phyloP scores from a whole-genome alignment of 2,113 vertebrate genomes.

The Dicrurus megarhynchus region DNA sequence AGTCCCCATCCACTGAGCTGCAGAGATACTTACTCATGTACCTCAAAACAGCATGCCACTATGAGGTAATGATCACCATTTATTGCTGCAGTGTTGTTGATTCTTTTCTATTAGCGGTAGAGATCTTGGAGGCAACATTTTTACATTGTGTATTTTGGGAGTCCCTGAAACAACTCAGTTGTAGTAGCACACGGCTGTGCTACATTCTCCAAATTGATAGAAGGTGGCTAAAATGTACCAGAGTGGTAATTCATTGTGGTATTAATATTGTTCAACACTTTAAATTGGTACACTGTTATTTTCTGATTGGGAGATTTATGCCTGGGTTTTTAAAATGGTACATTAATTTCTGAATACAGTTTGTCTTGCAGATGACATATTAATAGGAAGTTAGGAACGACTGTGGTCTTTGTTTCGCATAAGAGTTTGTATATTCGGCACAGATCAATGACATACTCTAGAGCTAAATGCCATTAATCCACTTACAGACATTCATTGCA shows the following conservation, averaged over 20 bases:
- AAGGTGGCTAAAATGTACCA: not conserved
- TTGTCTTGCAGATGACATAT: constrained; percentile 60
- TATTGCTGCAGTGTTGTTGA: not conserved
- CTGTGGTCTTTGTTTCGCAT: constrained; percentile 44
- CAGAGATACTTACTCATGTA: not conserved
- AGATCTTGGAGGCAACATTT: not conserved
- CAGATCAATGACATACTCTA: constrained; percentile 48
- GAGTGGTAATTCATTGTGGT: constrained; percentile 29
- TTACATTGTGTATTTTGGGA: not conserved
- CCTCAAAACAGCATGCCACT: not conserved
- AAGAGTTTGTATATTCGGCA: constrained; percentile 48
- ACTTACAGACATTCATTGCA: constrained; percentile 49
- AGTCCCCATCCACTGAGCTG: not conserved
- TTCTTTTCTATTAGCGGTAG: not conserved
- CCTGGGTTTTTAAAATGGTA: constrained; percentile 44
- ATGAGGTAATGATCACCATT: not conserved
- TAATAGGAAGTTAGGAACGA: constrained; percentile 60
- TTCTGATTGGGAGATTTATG: constrained; percentile 53
- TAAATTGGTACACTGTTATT: constrained; percentile 54
- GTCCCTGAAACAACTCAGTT: not conserved
- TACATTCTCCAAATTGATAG: not conserved
- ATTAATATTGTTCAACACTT: constrained; percentile 52
- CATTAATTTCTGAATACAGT: constrained; percentile 61
- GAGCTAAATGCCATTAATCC: constrained; percentile 66
- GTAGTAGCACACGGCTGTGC: not conserved